Percentiles rank a stretch among this genome's conserved stretches.
These are phyloP conservation scores for Polymixis flavicincta DNA, from an alignment of 2,888 invertebrate genomes.

Conservation along the genomic window DNA sequence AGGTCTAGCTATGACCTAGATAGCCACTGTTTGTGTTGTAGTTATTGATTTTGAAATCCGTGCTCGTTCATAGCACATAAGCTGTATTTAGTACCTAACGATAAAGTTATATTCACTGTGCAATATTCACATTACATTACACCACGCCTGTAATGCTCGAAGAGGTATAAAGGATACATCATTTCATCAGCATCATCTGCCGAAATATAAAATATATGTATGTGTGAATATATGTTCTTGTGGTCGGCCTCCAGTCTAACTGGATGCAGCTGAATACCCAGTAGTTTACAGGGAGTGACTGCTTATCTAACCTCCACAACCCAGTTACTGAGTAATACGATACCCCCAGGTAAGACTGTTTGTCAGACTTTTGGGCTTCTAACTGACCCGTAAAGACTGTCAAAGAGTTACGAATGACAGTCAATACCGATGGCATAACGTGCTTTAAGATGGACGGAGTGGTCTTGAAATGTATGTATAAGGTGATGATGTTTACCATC, in stretches of 20 bases:
- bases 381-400: too few relatives aligned
- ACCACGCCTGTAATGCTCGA: neutral
- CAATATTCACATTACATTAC: neutral
- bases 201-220: too few relatives aligned
- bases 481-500: too few relatives aligned
- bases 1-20: slow-evolving; percentile 37
- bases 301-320: too few relatives aligned
- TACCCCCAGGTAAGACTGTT: neutral
- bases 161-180: neutral
- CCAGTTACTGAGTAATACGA: neutral
- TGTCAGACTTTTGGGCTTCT: neutral
- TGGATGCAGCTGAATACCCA: neutral
- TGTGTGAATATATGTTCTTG: too few relatives aligned
- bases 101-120: neutral
- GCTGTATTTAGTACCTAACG: neutral
- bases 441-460: too few relatives aligned
- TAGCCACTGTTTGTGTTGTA: slow-evolving; percentile 26
- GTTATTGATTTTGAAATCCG: slow-evolving; percentile 46
- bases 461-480: too few relatives aligned
- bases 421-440: neutral
- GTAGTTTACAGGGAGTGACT: too few relatives aligned
- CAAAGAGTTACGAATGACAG: neutral
- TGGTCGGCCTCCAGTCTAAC: neutral
- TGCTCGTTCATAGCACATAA: neutral
- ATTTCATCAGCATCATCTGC: neutral